Evolutionary conservation across 1,140 invertebrate species (phyloP), one percentile per base, ranked within the genome.

Genomic region (Lordiphosa mommai): DNA sequence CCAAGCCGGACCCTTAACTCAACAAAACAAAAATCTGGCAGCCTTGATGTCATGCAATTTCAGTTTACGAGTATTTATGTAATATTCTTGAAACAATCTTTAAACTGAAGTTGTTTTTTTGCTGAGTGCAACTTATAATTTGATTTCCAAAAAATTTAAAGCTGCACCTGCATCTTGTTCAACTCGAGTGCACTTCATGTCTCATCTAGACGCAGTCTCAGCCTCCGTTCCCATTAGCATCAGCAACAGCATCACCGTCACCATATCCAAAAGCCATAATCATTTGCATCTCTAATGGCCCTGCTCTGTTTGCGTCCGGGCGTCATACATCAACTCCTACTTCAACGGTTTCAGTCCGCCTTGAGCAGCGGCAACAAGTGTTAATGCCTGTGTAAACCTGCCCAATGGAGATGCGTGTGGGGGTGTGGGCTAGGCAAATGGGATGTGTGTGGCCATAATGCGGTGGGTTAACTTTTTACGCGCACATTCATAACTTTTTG

Each of bases 221-320:
- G 14, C 9, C 27, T 33, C 16, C 32, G n/a, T 13, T 4, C 14
- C 20, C 49, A n/a, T 50, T n/a, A 34, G 29, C 23, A 12, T 40
- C 17, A 52, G 20, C 41, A 43, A n/a, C 51, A 23, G 3, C 20
- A 41, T 27, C 34, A 33, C 30, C 40, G 55, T 65, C 61, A 67
- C 47, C 41, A 36, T 50, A 79, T 63, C 66, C 72, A 65, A 66
- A 77, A 69, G 60, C 77, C 72, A 72, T 84, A 77, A 77, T 77
- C 79, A 84, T 77, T 84, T 84, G 77, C 79, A 84, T 85, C 79
- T 60, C 55, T 77, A 77, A 77, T 84, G 79, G 72, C 48, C 40
- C 53, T 76, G 37, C 32, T 61, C 43, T 57, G 68, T 55, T 32
- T 46, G 20, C 58, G 46, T 51, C 34, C 61, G 72, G 49, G 69